Percentiles rank a stretch among this genome's conserved stretches.
These are phyloP conservation scores for Actinemys pallida DNA, from an alignment of 2,113 vertebrate genomes.

Conservation along the genomic window DNA sequence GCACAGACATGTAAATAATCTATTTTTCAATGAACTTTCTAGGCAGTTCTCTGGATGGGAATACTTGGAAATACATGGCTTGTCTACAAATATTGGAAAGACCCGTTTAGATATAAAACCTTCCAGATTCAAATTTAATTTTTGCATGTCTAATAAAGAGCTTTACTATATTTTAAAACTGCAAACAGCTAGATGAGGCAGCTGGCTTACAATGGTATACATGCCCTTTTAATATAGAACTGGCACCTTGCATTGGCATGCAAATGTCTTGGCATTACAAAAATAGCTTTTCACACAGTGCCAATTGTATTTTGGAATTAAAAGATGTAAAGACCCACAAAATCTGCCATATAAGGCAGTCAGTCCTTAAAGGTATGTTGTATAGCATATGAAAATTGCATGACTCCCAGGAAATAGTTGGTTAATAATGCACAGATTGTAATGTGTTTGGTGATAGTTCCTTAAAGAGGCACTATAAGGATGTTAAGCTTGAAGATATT, in stretches of 20 bases:
- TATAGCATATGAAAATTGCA: not conserved
- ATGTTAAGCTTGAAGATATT: conserved; percentile 31
- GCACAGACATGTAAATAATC: not conserved
- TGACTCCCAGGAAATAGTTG: conserved; percentile 16
- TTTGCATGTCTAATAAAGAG: conserved; percentile 46
- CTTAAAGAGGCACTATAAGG: not conserved
- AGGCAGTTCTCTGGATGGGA: not conserved
- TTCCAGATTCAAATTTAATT: conserved; percentile 23
- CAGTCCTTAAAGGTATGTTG: not conserved
- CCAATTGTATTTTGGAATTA: conserved; percentile 53
- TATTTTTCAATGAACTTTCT: not conserved
- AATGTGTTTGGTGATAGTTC: conserved; percentile 33
- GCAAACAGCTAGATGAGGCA: conserved; percentile 57
- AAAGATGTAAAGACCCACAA: conserved; percentile 29
- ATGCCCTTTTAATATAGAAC: conserved; percentile 38
- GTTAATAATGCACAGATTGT: conserved; percentile 46
- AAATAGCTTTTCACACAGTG: conserved; percentile 44
- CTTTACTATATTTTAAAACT: conserved; percentile 45
- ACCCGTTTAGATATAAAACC: conserved; percentile 21
- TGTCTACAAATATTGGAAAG: not conserved
- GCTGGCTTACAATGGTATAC: conserved; percentile 57
- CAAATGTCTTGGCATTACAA: conserved; percentile 49
- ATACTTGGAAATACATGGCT: not conserved
- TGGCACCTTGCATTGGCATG: conserved; percentile 43
- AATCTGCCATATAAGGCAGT: not conserved